phyloP scores from a whole-genome alignment of 2,113 vertebrate species.

The Centrocercus urophasianus region DNA sequence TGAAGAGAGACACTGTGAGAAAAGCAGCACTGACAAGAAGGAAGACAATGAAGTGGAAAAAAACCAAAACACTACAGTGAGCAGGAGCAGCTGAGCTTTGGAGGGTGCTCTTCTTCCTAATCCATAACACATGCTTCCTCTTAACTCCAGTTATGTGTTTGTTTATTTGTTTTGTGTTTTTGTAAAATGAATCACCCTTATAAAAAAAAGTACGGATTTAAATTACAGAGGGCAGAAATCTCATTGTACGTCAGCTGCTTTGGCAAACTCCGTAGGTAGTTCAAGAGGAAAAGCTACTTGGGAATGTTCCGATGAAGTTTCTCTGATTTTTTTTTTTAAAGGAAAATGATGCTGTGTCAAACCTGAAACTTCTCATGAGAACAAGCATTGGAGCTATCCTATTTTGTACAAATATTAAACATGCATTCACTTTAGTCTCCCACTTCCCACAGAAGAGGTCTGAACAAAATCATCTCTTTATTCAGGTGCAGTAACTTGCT shows the following conservation, averaged over 20 bases:
- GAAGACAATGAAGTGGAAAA: slow-evolving; percentile 55
- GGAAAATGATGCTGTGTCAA: not conserved
- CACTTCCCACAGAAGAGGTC: not conserved
- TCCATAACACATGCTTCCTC: slow-evolving; percentile 64
- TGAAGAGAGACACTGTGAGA: not conserved
- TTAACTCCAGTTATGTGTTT: slow-evolving; percentile 56
- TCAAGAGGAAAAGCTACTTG: slow-evolving; percentile 38
- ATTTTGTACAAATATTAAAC: not conserved
- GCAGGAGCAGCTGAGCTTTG: slow-evolving; percentile 57
- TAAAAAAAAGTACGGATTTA: slow-evolving; percentile 34
- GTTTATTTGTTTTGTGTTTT: slow-evolving; percentile 71
- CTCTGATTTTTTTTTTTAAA: slow-evolving; percentile 10
- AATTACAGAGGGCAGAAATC: slow-evolving; percentile 53
- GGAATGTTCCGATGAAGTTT: slow-evolving; percentile 22
- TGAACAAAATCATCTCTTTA: not conserved
- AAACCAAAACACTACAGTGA: not conserved
- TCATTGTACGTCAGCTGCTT: slow-evolving; percentile 38
- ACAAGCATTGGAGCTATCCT: not conserved
- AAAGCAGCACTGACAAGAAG: not conserved
- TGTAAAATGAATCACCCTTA: slow-evolving; percentile 66
- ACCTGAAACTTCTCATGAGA: not conserved
- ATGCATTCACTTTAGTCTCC: not conserved
- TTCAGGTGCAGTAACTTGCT: not conserved
- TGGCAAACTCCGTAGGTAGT: slow-evolving; percentile 42
- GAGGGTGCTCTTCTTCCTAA: slow-evolving; percentile 62